Evolutionary conservation across 2,113 vertebrate species (phyloP).

Genomic region (Argyrosomus japonicus): DNA sequence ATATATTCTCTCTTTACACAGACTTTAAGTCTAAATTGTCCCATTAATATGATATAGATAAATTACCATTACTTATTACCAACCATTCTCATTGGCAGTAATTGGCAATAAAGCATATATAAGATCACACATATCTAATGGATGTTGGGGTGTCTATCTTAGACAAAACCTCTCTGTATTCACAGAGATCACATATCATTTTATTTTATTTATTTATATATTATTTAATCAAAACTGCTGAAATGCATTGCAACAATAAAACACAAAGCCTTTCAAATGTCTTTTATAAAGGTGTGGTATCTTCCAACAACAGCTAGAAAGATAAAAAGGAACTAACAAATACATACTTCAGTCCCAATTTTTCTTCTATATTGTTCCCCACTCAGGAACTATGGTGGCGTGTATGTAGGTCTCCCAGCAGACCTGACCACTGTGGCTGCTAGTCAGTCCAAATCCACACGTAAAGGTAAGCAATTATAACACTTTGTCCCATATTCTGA

Average conservation of each 20-base stretch:
- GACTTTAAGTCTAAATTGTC: neutral
- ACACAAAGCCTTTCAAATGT: no score
- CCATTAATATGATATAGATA: neutral
- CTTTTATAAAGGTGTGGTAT: neutral
- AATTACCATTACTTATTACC: neutral
- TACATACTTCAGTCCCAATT: neutral
- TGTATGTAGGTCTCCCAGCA: conserved; percentile 92
- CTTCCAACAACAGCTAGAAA: neutral
- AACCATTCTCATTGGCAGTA: neutral
- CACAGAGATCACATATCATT: neutral
- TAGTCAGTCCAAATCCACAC: conserved; percentile 88
- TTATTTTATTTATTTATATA: no score
- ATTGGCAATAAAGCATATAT: neutral
- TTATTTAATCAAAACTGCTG: neutral
- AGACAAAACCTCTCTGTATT: neutral
- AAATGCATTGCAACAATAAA: no score
- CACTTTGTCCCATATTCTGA: neutral
- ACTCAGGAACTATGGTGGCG: conserved; percentile 93
- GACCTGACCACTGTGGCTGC: conserved; percentile 86
- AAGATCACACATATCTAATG: neutral
- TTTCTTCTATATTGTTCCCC: neutral
- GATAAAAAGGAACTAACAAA: no score
- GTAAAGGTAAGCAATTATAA: conserved; percentile 85
- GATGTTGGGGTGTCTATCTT: neutral
- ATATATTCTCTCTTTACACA: neutral